Base-by-base conservation (phyloP, 2,888 invertebrate genomes). In the Cabera pusaria region DNA sequence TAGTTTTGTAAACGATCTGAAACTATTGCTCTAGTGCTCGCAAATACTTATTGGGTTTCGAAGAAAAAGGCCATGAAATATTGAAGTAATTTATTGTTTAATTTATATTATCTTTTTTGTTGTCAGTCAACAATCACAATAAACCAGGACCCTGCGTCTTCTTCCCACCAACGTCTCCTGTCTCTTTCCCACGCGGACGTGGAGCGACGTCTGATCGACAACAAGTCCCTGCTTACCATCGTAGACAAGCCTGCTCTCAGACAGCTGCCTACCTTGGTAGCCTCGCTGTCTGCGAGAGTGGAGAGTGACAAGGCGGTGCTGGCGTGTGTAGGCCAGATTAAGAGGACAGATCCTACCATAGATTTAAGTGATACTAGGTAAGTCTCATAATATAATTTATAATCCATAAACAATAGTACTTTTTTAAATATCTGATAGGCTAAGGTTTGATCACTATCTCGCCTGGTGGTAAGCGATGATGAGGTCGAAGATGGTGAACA, bases 291-390 rank as follows among this genome's bases (percentile, higher is more conserved):
- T 25, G 91, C 93, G 10, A 90, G 97, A 47, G 96, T 97, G 24
- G 96, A 97, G 72, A 95, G 94, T 67, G 97, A 97, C 85, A 97
- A 98, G 77, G 96, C 97, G 38, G 96, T 96, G 32, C 83, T 98
- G 44, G 91, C 92, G 18, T 93, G 93, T 53, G 91, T 93, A 19
- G 93, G 93, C 0, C 93, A 93, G 64, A 90, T 93, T 29, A 93
- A 92, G 66, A 85, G 90, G 43, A 90, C 92, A 29, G 93, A 93
- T 37, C 89, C 91, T 0, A 72, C 82, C 0, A 78, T 93, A 59
- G 91, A 93, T 2, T 86, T 93, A 36, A 90, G 92, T 31, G 94
- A 92, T 52, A 82, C 84, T 3, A 90, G 91, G 92, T 92, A 31
- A 61, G 73, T n/a, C n/a, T n/a, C n/a, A n/a, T n/a, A n/a, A n/a